These are phyloP conservation scores for Agrilus cyanescens DNA, from an alignment of 2,888 invertebrate species.

Conservation along the genomic window DNA sequence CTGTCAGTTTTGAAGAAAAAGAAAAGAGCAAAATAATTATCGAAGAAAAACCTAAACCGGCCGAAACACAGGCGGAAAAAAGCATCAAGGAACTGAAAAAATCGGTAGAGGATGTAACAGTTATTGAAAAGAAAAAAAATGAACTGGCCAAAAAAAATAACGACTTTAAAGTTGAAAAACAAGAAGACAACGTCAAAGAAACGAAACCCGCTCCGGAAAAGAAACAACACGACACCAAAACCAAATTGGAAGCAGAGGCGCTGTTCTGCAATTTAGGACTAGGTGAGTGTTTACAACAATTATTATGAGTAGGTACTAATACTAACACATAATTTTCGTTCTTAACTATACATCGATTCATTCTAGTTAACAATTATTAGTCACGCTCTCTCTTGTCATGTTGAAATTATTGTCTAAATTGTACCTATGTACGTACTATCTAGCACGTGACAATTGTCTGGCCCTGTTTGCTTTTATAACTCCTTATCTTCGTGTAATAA, in stretches of 20 bases:
- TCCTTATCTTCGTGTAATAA: no score
- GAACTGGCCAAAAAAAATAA: not conserved
- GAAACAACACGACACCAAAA: constrained; percentile 31
- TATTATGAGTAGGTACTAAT: constrained; percentile 2
- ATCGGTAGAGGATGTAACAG: not conserved
- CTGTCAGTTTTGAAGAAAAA: constrained; percentile 17
- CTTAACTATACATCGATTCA: not conserved
- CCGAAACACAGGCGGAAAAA: constrained; percentile 7
- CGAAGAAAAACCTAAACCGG: constrained; percentile 2
- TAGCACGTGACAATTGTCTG: no score
- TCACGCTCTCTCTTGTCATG: not conserved
- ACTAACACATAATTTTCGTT: not conserved
- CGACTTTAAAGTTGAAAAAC: no score
- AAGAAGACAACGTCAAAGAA: constrained; percentile 16
- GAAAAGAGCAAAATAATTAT: constrained; percentile 2
- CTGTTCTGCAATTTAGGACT: constrained; percentile 62
- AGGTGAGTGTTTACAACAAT: constrained; percentile 42
- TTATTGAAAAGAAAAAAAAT: no score
- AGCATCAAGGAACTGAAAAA: not conserved
- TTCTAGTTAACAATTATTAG: not conserved
- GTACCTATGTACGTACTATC: no score
- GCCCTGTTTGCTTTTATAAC: no score
- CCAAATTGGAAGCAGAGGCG: constrained; percentile 50
- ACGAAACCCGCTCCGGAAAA: constrained; percentile 11
- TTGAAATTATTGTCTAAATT: not conserved